Conservation (phyloP, 35 echinoderm and acorn worm genomes). For the Stichopus chloronotus region DNA sequence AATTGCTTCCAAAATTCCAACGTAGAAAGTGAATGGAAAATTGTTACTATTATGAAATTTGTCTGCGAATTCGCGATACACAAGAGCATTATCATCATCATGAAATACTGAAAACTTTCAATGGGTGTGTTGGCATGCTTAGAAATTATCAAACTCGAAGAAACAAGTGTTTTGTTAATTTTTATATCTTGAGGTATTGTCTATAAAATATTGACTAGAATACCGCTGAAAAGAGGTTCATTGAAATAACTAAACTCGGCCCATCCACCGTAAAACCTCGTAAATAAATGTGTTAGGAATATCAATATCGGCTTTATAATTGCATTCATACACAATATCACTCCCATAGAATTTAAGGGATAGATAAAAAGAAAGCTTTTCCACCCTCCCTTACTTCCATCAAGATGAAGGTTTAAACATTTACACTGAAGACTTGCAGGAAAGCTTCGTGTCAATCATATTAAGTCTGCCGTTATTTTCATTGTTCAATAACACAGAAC, state of each 20-base stretch:
- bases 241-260: not conserved
- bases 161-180: not conserved
- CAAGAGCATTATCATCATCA: not conserved
- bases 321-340: not conserved
- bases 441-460: not conserved
- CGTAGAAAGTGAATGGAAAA: not conserved
- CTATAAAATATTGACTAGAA: not conserved
- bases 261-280: not conserved
- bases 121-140: not conserved
- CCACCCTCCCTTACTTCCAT: not conserved
- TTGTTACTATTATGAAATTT: not conserved
- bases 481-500: not conserved
- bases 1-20: not conserved
- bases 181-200: not conserved
- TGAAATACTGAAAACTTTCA: not conserved
- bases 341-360: not conserved
- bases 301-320: not conserved
- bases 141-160: not conserved
- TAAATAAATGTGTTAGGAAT: not conserved
- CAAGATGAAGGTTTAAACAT: not conserved
- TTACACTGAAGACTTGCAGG: not conserved
- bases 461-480: not conserved
- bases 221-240: no score
- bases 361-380: not conserved
- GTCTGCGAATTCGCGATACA: not conserved